Base-by-base conservation (phyloP, 2,797 vertebrate species). In the Sphenopsis melanotis region DNA sequence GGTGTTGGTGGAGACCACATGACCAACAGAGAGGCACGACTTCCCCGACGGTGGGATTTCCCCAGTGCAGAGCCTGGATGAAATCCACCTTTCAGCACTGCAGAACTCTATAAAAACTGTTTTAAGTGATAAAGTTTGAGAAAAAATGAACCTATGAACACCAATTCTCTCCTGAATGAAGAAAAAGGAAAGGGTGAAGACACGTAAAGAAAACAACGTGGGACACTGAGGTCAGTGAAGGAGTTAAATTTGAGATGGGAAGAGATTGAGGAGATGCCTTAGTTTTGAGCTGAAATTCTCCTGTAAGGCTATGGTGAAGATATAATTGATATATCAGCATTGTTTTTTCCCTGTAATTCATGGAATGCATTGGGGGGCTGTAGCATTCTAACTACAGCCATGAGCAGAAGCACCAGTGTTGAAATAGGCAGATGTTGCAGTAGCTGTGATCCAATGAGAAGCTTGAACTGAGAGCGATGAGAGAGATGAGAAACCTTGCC, bases 31-130 rank as follows among this genome's bases (percentile, higher is more conserved):
- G 37, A 19, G 16, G 17, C 12, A 26, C 1, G 0, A 53, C 9
- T 26, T 41, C 22, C 12, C 17, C 0, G 0, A 4, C n/a, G 27
- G 49, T 29, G 27, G 6, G 3, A 53, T 11, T 20, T 41, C 22
- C 12, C 22, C 2, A 4, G 3, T 20, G 30, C 30, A 41, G 17
- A 70, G 30, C 27, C 44, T 20, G 24, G n/a, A 34, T 27, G 9
- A 34, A 26, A 27, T 27, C 63, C 34, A 34, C 9, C 17, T n/a
- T 70, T 53, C 50, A 20, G 66, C 4, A 1, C 29, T 26, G 29
- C 37, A 52, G 29, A 24, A 32, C 30, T 41, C 66, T 14, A 19
- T 15, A 19, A 41, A 41, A 39, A 41, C 17, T 70, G 22, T 15
- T 53, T 26, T 12, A 70, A 20, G 14, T 41, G 23, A 53, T 41